Evolutionary conservation across 2,113 vertebrate species (phyloP), one percentile per base, ranked within the genome.

Genomic region (Zingel zingel): DNA sequence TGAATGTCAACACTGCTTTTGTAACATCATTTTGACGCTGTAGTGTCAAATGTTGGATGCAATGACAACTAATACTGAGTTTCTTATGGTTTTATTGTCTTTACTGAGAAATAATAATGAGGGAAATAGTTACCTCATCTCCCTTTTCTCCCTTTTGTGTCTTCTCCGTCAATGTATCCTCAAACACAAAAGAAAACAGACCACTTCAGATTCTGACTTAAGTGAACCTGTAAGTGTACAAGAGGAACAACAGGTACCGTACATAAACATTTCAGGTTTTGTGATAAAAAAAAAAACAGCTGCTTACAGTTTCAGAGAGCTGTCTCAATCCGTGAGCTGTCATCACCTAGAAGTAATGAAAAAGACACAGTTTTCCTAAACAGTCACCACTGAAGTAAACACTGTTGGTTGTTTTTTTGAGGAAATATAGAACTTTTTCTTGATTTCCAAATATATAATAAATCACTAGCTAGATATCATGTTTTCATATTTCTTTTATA

Each of bases 61-160:
- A 51, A 36, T 79, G 30, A 77, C 79, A 83, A 30, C 8, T 53
- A 77, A 75, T 77, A 27, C 14, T 25, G 27, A 39, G 8, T 58
- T 67, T 64, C 25, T 33, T 27, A 19, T 53, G 48, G n/a, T 62
- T 23, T 19, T 50, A 67, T 48, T 64, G 16, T 63, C 25, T 71
- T 79, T 7, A 13, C 25, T 54, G 19, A 39, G 10, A 21, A 65
- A 78, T 45, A 74, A 83, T 45, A 30, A 76, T 51, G 23, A 87
- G 10, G 27, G 5, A 45, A 30, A 58, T 69, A 94, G 93, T 95
- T 94, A 99, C 97, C 94, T 89, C 86, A 51, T 97, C 96, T 88
- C 98, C 97, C 74, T 96, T 98, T 85, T 96, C 96, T 77, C 97
- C 97, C 80, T 96, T 98, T 27, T 85, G 36, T 12, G 76, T 90